Conservation (phyloP, 2,113 vertebrate genomes). For the Chauna torquata region DNA sequence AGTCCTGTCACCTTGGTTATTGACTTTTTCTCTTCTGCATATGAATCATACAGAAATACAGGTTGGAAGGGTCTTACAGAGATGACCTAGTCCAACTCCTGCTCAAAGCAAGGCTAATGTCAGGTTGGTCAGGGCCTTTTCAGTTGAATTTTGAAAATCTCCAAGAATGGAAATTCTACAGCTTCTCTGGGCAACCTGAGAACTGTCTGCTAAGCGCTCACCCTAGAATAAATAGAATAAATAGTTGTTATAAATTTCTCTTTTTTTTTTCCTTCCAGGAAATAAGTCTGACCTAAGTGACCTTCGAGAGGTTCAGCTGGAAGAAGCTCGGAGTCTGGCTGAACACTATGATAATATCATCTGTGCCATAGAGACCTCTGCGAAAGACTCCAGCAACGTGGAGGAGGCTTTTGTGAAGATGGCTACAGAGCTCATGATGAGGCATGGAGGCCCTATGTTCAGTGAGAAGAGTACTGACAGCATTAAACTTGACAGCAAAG, state of each 20-base stretch:
- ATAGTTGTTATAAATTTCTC: neutral
- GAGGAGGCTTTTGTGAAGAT: conserved; percentile 87
- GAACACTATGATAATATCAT: conserved; percentile 83
- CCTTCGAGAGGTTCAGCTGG: conserved; percentile 80
- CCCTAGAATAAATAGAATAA: neutral
- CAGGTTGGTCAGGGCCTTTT: neutral
- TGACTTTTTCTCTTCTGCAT: neutral
- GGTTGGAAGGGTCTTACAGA: neutral
- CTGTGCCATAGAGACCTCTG: conserved; percentile 86
- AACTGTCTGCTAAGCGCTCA: neutral
- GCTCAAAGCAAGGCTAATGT: neutral
- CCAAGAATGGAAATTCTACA: neutral
- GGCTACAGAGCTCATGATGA: conserved; percentile 85
- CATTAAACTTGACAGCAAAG: conserved; percentile 90
- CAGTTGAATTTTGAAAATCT: neutral
- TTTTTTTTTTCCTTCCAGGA: conserved; percentile 70
- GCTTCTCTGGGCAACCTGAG: neutral
- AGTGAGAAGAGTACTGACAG: conserved; percentile 81
- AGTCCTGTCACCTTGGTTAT: neutral
- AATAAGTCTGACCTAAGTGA: conserved; percentile 87
- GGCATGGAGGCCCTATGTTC: conserved; percentile 87
- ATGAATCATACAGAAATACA: neutral
- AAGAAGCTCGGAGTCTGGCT: conserved; percentile 83
- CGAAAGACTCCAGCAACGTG: conserved; percentile 88
- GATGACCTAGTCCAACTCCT: neutral